Conservation (phyloP, 2,888 invertebrate species). For the Scaptomyza cyrtandrae region DNA sequence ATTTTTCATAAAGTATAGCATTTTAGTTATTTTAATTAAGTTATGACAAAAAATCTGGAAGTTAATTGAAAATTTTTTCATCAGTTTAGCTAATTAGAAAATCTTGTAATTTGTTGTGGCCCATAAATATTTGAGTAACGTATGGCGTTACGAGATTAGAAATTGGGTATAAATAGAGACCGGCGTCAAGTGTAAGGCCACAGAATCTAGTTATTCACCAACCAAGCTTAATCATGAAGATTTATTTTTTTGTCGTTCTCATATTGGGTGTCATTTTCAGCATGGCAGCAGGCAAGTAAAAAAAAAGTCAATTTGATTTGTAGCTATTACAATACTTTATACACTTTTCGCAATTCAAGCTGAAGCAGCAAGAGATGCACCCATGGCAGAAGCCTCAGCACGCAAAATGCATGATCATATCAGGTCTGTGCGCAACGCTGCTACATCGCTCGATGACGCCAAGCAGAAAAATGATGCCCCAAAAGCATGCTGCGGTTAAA, state of each 20-base stretch:
- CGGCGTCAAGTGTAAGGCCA: neutral
- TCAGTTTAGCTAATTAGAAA: slow-evolving; percentile 17
- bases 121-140: neutral
- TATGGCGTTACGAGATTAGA: neutral
- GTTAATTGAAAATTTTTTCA: slow-evolving; percentile 14
- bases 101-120: neutral
- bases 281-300: slow-evolving; percentile 51
- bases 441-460: neutral
- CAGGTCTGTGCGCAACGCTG: slow-evolving; percentile 12
- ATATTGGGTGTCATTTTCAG: slow-evolving; percentile 53
- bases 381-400: too few species aligned
- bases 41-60: neutral
- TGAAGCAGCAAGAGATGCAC: neutral
- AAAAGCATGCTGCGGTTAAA: slow-evolving; percentile 58
- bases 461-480: slow-evolving; percentile 22
- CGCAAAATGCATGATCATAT: neutral
- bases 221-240: slow-evolving; percentile 50
- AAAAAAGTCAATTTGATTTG: neutral
- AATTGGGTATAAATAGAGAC: slow-evolving; percentile 43
- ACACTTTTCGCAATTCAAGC: slow-evolving; percentile 29
- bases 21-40: too few species aligned
- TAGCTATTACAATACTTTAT: neutral
- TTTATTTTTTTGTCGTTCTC: slow-evolving; percentile 47
- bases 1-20: too few species aligned
- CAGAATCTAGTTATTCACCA: slow-evolving; percentile 40